phyloP scores from a whole-genome alignment of 2,888 invertebrate genomes.

The Hypolimnas misippus region DNA sequence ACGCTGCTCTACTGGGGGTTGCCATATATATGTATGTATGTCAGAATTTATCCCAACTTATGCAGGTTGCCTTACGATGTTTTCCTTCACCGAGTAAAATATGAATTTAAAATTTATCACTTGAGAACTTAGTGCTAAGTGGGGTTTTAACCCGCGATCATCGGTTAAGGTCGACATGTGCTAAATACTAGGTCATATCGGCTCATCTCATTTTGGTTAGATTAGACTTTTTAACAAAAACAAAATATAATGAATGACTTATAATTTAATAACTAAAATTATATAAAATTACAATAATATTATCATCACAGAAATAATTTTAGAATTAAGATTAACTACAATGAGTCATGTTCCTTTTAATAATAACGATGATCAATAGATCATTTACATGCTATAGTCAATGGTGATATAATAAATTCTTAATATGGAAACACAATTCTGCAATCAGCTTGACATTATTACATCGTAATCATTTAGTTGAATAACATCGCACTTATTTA shows the following conservation, averaged over 20 bases:
- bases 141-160: too few relatives aligned
- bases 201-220: too few relatives aligned
- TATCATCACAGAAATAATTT: slow-evolving; percentile 30
- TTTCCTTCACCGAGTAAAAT: too few relatives aligned
- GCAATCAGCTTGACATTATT: slow-evolving; percentile 4
- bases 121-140: too few relatives aligned
- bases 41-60: too few relatives aligned
- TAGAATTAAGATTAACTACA: slow-evolving; percentile 13
- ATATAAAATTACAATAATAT: slow-evolving; percentile 22
- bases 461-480: neutral
- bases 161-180: too few relatives aligned
- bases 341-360: slow-evolving; percentile 7
- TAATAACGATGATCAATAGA: slow-evolving; percentile 6
- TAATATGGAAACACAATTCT: neutral
- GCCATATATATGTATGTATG: too few relatives aligned
- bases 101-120: too few relatives aligned
- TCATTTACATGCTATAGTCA: slow-evolving; percentile 1
- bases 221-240: neutral
- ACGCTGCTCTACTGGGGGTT: too few relatives aligned
- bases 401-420: neutral
- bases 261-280: slow-evolving; percentile 22
- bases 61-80: too few relatives aligned
- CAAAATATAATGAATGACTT: slow-evolving; percentile 14
- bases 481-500: too few relatives aligned
- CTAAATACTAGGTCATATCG: too few relatives aligned